phyloP scores from a whole-genome alignment of 2,888 invertebrate genomes.

The Agrilus cyanescens region DNA sequence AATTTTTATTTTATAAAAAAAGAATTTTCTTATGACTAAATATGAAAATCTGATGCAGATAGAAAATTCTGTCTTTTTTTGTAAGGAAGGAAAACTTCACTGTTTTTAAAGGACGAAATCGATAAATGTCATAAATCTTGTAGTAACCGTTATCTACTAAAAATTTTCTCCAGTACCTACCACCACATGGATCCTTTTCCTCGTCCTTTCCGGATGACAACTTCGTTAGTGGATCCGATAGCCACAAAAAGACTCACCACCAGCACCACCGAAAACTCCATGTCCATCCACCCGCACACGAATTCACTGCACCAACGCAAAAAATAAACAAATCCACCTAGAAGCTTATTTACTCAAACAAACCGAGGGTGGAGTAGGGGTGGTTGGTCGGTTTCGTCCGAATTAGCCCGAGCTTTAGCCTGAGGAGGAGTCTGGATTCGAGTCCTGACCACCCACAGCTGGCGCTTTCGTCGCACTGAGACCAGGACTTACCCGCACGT shows the following conservation, averaged over 20 bases:
- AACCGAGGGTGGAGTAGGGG: constrained; percentile 30
- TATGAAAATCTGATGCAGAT: too few species aligned
- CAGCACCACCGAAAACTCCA: constrained; percentile 23
- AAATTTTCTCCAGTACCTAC: constrained; percentile 44
- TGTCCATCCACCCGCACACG: constrained; percentile 27
- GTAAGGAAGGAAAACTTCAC: too few species aligned
- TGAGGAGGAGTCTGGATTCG: constrained; percentile 28
- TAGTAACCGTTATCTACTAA: too few species aligned
- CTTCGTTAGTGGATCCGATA: constrained; percentile 16
- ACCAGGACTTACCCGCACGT: constrained; percentile 25
- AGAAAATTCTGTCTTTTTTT: too few species aligned
- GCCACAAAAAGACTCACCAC: constrained; percentile 12
- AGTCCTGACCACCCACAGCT: constrained; percentile 32
- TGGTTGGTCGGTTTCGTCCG: constrained; percentile 27
- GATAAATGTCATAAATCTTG: too few species aligned
- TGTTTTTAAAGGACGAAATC: too few species aligned
- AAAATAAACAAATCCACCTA: constrained; percentile 37
- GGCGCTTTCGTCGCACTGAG: constrained; percentile 30
- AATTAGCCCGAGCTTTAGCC: constrained; percentile 23
- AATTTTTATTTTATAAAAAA: too few species aligned
- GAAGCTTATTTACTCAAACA: constrained; percentile 32
- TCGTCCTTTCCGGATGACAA: constrained; percentile 44
- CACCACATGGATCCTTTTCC: constrained; percentile 89
- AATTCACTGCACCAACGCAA: constrained; percentile 28
- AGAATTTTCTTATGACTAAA: too few species aligned